Evolutionary conservation across 1,140 invertebrate genomes (phyloP), one percentile per base, ranked within the genome.

Genomic region (Drosophila fuyamai): DNA sequence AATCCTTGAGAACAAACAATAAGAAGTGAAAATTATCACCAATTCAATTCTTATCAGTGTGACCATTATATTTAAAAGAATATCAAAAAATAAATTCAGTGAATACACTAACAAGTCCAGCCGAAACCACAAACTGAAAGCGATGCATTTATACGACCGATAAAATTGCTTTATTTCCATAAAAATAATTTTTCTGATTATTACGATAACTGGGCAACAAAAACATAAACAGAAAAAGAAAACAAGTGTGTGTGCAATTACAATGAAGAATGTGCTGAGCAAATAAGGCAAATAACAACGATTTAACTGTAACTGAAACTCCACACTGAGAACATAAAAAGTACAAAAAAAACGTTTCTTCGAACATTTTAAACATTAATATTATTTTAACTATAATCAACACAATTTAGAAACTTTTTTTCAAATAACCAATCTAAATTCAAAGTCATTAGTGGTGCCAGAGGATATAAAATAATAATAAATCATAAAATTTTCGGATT

Each of bases 41-140:
- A 55, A 53, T 14, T 40, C 5, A 36, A 72, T 12, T 62, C 40
- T 76, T 80, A 84, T 79, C 81, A 84, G 41, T 35, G 38, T 27
- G 29, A 8, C 56, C 29, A 41, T 13, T 48, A 27, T 48, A 48
- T 48, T 43, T 41, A n/a, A 23, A 12, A 16, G 13, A 62, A 75
- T n/a, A 50, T n/a, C 40, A 35, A n/a, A 38, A 61, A 66, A 35
- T 7, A 47, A 47, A 14, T 40, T 23, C 13, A 32, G 16, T 46
- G 35, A 7, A 66, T 38, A 35, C 47, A 50, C 14, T 18, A 62
- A 67, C 36, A 50, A 62, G 27, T 67, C 62, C 35, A 62, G 14
- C 35, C 35, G 10, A 48, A 60, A 48, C 14, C 27, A 35, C 35
- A 63, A 67, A 41, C 57, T 50, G 47, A 63, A 58, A 46, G 41